Base-by-base conservation (phyloP, 2,797 vertebrate genomes). In the Enteromius anoplus region DNA sequence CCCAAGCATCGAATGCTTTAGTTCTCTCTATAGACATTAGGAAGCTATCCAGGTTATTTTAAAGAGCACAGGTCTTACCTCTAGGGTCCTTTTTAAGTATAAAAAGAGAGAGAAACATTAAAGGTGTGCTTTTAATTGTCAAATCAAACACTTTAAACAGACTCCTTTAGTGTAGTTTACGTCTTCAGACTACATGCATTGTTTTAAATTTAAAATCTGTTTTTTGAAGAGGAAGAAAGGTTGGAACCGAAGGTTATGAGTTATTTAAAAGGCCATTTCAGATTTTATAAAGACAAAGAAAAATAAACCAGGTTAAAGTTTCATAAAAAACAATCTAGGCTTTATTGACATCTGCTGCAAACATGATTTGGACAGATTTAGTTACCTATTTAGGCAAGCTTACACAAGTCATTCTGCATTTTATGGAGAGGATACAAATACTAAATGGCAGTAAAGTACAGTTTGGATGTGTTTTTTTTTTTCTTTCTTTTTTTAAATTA, bases 261-360 rank as follows among this genome's bases (percentile, higher is more conserved):
- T 95, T 92, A 93, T 96, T 96, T 95, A 93, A 96, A 94, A 93
- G 92, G 92, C 90, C 95, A 95, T 95, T 96, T 96, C 95, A 96
- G 91, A 92, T 96, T 97, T 95, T 91, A 93, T 91, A 92, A 94
- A 89, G 92, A 95, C 94, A 95, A 96, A 90, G 94, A 97, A 98
- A 97, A 98, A 97, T 97, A 95, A 97, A 91, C 92, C 96, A 97
- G 96, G 96, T 97, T 98, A 97, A 86, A 93, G 93, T 97, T 97
- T 94, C 97, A 97, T 98, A 97, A 97, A 96, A 98, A 98, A 98
- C 97, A 97, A 96, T 96, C 96, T 98, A 96, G 96, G 96, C 97
- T 99, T 98, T 98, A 98, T 98, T 98, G 96, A 98, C 97, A 98
- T 98, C 94, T 96, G 96, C 94, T 97, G 96, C 96, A 99, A 99